These are phyloP conservation scores for Drosophila flavopinicola DNA, from an alignment of 2,888 invertebrate genomes.

Conservation along the genomic window DNA sequence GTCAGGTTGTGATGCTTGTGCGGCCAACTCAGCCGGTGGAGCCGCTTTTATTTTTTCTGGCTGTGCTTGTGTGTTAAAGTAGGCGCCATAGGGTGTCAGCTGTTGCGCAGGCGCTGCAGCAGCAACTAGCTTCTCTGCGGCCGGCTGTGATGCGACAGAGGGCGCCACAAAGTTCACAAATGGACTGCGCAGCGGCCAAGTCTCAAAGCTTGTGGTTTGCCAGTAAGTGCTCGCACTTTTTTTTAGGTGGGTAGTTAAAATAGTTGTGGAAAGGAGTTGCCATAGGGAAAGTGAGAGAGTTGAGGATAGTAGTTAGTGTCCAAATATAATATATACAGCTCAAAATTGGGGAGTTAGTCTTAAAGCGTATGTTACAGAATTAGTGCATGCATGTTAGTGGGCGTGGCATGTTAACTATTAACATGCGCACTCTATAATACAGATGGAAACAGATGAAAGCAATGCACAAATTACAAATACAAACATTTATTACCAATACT, in stretches of 20 bases:
- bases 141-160: conserved; percentile 8
- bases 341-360: conserved; percentile 6
- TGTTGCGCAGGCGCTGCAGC: neutral
- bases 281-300: conserved; percentile 53
- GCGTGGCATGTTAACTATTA: conserved; percentile 21
- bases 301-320: conserved; percentile 62
- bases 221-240: conserved; percentile 63
- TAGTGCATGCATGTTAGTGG: conserved; percentile 33
- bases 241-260: conserved; percentile 23
- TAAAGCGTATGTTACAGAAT: conserved; percentile 14
- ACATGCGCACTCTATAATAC: conserved; percentile 22
- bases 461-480: conserved; percentile 61
- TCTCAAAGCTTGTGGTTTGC: conserved; percentile 77
- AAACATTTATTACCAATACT: conserved; percentile 72
- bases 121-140: conserved; percentile 9
- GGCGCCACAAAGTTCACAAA: conserved; percentile 26
- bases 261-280: conserved; percentile 32
- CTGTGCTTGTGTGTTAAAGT: conserved; percentile 11
- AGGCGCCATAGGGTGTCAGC: conserved; percentile 37
- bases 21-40: neutral
- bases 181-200: conserved; percentile 74
- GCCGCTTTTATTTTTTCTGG: conserved; percentile 34
- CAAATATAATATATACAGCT: conserved; percentile 49
- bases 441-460: conserved; percentile 49
- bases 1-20: conserved; percentile 21